phyloP scores from a whole-genome alignment of 2,888 invertebrate species.

The Eilema griseolum region DNA sequence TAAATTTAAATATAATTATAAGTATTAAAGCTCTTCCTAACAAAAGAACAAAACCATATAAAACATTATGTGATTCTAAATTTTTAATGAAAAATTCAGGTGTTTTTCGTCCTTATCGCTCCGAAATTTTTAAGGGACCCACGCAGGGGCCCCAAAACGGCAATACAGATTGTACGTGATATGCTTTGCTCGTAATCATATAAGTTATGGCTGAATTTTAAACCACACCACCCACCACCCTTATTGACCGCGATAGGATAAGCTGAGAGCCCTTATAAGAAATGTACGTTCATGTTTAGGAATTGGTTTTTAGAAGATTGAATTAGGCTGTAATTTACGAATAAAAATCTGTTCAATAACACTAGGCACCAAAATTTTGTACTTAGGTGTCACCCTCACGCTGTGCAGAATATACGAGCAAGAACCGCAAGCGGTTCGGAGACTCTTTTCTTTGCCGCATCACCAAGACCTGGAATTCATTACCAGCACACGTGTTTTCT shows the following conservation, averaged over 20 bases:
- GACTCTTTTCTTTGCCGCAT: no score
- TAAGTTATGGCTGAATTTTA: conserved; percentile 77
- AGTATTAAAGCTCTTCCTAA: conserved; percentile 17
- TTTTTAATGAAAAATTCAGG: conserved; percentile 32
- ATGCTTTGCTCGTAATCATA: conserved; percentile 70
- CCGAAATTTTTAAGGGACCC: conserved; percentile 66
- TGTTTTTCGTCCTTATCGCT: conserved; percentile 66
- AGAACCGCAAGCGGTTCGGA: no score
- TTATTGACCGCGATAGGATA: conserved; percentile 59
- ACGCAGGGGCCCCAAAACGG: conserved; percentile 68
- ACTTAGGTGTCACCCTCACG: no score
- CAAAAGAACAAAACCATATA: conserved; percentile 15
- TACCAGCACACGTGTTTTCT: no score
- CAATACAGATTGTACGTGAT: conserved; percentile 85
- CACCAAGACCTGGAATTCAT: no score
- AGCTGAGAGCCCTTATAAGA: conserved; percentile 61
- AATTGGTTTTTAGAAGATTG: not conserved
- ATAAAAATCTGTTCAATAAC: not conserved
- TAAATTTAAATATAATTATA: not conserved
- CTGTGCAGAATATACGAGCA: no score
- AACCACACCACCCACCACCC: conserved; percentile 52
- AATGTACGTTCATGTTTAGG: not conserved
- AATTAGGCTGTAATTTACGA: not conserved
- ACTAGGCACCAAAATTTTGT: not conserved
- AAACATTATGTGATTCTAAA: conserved; percentile 37